Conservation (phyloP, 2,888 invertebrate genomes). For the Amphipoea oculea region DNA sequence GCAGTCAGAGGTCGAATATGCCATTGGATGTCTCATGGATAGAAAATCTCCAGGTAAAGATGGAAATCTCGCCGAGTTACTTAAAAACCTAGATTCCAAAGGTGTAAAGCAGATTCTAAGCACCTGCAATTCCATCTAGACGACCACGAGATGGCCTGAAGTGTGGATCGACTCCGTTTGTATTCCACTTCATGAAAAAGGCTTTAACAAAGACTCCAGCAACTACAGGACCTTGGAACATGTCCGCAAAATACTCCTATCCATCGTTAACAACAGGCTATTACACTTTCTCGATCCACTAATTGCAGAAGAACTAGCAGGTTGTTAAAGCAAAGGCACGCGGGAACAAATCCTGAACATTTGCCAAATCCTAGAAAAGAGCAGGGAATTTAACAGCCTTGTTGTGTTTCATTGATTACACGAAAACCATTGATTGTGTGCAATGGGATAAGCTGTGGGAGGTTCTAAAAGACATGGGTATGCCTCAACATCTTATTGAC, state of each 20-base stretch:
- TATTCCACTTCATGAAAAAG: neutral
- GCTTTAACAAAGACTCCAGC: neutral
- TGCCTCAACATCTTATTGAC: neutral
- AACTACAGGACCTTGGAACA: neutral
- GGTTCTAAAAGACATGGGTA: neutral
- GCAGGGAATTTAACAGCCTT: neutral
- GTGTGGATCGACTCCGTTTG: neutral
- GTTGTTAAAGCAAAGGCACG: neutral
- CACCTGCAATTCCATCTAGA: neutral
- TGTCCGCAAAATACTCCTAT: neutral
- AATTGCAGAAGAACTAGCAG: neutral
- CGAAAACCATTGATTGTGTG: neutral
- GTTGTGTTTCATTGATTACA: neutral
- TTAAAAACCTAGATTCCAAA: slow-evolving; percentile 1
- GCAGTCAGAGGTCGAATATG: too few species aligned
- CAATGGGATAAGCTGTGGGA: neutral
- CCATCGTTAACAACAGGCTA: neutral
- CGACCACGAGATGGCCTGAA: neutral
- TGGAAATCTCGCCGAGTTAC: neutral
- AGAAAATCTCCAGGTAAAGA: neutral
- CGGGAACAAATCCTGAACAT: neutral
- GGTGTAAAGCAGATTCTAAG: neutral
- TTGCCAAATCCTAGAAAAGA: neutral
- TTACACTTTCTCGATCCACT: neutral
- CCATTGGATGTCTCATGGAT: neutral